Conservation (phyloP, 2,113 vertebrate species). For the Salvator merianae region DNA sequence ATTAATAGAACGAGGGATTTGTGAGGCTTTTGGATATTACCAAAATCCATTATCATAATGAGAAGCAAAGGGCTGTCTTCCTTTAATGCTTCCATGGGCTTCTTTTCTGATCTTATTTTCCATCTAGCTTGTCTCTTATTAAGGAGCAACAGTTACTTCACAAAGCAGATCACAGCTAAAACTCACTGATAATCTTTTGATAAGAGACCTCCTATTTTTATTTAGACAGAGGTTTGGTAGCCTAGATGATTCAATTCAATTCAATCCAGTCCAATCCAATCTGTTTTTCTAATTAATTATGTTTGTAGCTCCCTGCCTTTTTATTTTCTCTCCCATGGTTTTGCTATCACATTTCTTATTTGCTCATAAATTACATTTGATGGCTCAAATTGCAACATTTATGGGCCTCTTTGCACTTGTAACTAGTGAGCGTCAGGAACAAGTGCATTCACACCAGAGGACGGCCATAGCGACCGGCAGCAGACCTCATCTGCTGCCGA, state of each 20-base stretch:
- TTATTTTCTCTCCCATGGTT: neutral
- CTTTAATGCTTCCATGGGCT: neutral
- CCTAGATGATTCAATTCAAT: neutral
- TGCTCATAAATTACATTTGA: neutral
- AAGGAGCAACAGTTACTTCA: neutral
- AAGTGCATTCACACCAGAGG: too few species aligned
- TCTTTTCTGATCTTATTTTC: neutral
- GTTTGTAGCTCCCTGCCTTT: neutral
- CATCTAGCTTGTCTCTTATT: neutral
- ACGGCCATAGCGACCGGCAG: too few species aligned
- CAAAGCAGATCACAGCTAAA: neutral
- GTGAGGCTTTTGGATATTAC: neutral
- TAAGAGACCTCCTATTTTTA: neutral
- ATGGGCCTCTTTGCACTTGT: too few species aligned
- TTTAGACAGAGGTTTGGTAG: neutral
- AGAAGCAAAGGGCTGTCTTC: neutral
- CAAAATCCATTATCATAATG: neutral
- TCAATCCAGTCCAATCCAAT: neutral
- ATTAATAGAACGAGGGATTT: neutral
- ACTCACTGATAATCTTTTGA: neutral
- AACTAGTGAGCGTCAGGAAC: too few species aligned
- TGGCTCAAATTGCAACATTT: too few species aligned
- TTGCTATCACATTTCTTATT: neutral
- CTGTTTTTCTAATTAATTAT: neutral
- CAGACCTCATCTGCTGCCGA: too few species aligned